Conservation (phyloP, 2,113 vertebrate genomes). For the Nothoprocta perdicaria region DNA sequence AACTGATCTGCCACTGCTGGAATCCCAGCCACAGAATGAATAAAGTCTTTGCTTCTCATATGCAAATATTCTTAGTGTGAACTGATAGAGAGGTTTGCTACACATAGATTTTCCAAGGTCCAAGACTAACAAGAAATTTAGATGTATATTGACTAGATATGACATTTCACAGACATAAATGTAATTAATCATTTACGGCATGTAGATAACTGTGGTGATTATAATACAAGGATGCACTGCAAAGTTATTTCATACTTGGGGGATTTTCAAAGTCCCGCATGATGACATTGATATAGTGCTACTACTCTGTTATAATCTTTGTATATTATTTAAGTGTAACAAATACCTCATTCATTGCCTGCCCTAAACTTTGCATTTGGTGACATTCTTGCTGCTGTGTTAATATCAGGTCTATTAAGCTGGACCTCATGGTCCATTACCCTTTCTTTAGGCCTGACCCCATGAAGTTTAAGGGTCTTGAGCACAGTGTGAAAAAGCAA, state of each 20-base stretch:
- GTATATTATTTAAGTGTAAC: slow-evolving; percentile 85
- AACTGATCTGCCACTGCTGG: not conserved
- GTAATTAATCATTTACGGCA: slow-evolving; percentile 44
- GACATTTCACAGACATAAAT: slow-evolving; percentile 13
- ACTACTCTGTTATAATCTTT: slow-evolving; percentile 79
- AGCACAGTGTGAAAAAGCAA: slow-evolving; percentile 90
- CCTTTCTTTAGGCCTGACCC: slow-evolving; percentile 90
- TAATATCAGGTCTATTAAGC: slow-evolving; percentile 87
- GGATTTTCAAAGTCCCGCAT: slow-evolving; percentile 74
- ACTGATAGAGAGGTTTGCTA: not conserved
- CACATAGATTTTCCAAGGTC: not conserved
- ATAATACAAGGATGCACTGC: slow-evolving; percentile 41
- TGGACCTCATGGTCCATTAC: slow-evolving; percentile 89
- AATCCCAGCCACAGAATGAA: slow-evolving; percentile 3
- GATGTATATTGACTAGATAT: slow-evolving; percentile 15
- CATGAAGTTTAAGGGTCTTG: slow-evolving; percentile 92
- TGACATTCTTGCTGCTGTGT: slow-evolving; percentile 89
- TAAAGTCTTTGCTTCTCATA: slow-evolving; percentile 36
- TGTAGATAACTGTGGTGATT: slow-evolving; percentile 50
- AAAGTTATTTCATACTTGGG: slow-evolving; percentile 71
- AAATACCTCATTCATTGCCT: slow-evolving; percentile 84
- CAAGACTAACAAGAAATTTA: slow-evolving; percentile 27
- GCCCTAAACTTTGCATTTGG: slow-evolving; percentile 83
- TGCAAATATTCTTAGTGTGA: slow-evolving; percentile 44
- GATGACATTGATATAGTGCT: slow-evolving; percentile 82